These are phyloP conservation scores for Erethizon dorsatum DNA, from an alignment of 2,797 vertebrate genomes.

Conservation along the genomic window DNA sequence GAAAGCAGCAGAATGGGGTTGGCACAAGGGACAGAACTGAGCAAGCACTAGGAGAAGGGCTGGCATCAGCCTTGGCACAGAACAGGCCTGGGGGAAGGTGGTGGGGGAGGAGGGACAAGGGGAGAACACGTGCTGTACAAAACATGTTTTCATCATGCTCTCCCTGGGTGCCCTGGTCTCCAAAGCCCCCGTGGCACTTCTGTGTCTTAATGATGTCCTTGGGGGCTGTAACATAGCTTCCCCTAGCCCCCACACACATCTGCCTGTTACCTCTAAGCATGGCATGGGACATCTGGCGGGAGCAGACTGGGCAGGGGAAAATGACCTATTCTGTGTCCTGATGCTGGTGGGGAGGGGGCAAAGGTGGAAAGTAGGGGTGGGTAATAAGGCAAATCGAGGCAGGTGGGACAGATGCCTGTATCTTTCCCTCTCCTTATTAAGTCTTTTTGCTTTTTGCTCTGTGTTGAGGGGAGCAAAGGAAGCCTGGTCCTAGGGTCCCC, in stretches of 20 bases:
- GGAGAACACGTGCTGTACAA: constrained; percentile 76
- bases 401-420: neutral
- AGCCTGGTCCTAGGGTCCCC: neutral
- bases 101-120: constrained; percentile 39
- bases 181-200: constrained; percentile 76
- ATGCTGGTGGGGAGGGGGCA: neutral
- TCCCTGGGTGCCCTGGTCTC: constrained; percentile 81
- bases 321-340: constrained; percentile 26
- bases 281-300: constrained; percentile 5
- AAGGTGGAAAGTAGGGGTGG: neutral
- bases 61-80: constrained; percentile 34
- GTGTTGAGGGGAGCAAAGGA: constrained; percentile 4
- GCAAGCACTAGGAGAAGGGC: neutral
- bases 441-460: constrained; percentile 41
- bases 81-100: neutral
- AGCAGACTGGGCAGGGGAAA: constrained; percentile 15
- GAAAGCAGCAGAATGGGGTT: constrained; percentile 39
- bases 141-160: constrained; percentile 85
- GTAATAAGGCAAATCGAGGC: neutral
- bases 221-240: constrained; percentile 67
- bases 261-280: constrained; percentile 69
- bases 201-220: constrained; percentile 83
- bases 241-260: constrained; percentile 70
- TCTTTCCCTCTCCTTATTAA: neutral
- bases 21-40: neutral